phyloP scores from a whole-genome alignment of 1,140 invertebrate genomes.

The Bombus superbus region DNA sequence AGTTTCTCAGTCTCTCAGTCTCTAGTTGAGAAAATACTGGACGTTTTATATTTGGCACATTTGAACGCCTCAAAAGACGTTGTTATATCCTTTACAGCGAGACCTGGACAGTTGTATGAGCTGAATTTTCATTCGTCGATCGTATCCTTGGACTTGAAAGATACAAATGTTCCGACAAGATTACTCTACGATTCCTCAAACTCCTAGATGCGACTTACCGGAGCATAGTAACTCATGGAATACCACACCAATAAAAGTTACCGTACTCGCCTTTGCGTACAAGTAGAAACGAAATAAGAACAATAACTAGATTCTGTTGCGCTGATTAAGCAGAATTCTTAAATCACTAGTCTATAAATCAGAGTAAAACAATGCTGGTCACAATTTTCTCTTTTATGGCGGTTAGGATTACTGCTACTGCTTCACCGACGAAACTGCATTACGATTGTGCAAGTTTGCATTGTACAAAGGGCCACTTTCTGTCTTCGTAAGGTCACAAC shows the following conservation, averaged over 20 bases:
- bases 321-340: fast-evolving
- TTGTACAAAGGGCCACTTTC: not conserved
- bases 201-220: too few species aligned
- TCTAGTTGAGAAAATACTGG: too few species aligned
- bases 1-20: too few species aligned
- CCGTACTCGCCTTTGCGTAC: not conserved
- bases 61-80: too few species aligned
- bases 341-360: not conserved
- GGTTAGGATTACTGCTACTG: not conserved
- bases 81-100: too few species aligned
- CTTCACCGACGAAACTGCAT: not conserved
- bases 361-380: not conserved
- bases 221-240: not conserved
- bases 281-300: not conserved
- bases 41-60: too few species aligned
- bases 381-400: not conserved
- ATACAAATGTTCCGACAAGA: too few species aligned
- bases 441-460: not conserved
- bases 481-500: not conserved
- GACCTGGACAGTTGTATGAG: too few species aligned
- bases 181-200: too few species aligned
- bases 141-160: too few species aligned
- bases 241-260: not conserved
- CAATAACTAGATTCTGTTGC: not conserved
- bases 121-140: too few species aligned